Base-by-base conservation (phyloP, 2,797 vertebrate genomes). In the Babyrousa celebensis region DNA sequence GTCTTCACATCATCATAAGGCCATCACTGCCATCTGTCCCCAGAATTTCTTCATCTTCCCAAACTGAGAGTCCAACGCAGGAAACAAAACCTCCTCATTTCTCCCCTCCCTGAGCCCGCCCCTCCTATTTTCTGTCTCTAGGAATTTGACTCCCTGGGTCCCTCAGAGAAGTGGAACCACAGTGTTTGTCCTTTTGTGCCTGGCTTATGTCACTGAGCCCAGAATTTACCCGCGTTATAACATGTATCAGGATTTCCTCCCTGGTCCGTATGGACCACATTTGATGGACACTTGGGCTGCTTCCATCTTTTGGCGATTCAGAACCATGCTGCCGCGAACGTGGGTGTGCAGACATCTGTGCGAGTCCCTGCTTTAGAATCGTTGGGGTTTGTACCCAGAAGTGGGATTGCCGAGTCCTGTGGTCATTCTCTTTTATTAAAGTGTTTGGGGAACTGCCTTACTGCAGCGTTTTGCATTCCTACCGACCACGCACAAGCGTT, bases 401-500 rank as follows among this genome's bases (percentile, higher is more conserved):
- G 27, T 3, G 27, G 89, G 17, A 1, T 54, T 1, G 1, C 75
- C 21, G 75, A 17, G 4, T 21, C 52, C 29, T 0, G 0, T 0
- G 23, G 12, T 10, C 2, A 6, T n/a, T 63, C 18, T 10, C 0
- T 20, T 36, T 87, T 27, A 21, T 87, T 27, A 21, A 4, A 7
- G 4, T 16, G 68, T 58, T 32, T 15, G 29, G 68, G 27, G 54
- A 52, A 1, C n/a, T 12, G 2, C 27, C 43, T 0, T 3, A 0
- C 62, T 0, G 2, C 14, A 5, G 21, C 60, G 0, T 17, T 17
- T 5, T 8, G 5, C 15, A 0, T 20, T 27, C n/a, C 80, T 23
- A 14, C 20, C 67, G 4, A 3, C 27, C 0, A 2, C 0, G 43
- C 14, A 1, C 0, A 0, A 0, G 54, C 10, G 12, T 1, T 15